Evolutionary conservation across 2,888 invertebrate species (phyloP), one percentile per base, ranked within the genome.

Genomic region (Aethes cnicana): DNA sequence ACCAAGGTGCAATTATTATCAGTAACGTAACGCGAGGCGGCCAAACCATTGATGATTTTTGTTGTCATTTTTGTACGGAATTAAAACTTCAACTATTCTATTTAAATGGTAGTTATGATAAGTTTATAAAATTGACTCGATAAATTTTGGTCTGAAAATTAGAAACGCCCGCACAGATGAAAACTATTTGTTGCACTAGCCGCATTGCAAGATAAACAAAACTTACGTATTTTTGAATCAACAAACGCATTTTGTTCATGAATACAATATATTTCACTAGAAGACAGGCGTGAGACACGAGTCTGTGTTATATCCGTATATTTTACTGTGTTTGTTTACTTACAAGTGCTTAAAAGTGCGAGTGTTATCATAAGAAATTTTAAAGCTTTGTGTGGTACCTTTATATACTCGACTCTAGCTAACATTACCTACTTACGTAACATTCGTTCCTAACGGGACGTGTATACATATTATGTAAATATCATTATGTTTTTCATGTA

Each of bases 401-500:
- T 83, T 77, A 79, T 71, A 82, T 84, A 83, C 69, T 84, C 84
- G 73, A 77, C 67, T 81, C 87, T 87, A 86, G 73, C 85, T 86
- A 84, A 81, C 70, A 81, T 81, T 84, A 84, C 74, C 85, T 87
- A 86, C 78, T 79, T 84, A 87, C 80, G 80, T 81, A 87, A 89
- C 89, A 86, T 85, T 89, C 83, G 89, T 88, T 85, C 89, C 88
- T 88, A 89, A 89, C 77, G 86, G 89, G 85, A 89, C 88, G 84
- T 88, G 89, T 89, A 89, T 85, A 89, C 87, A 88, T 89, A 84
- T 81, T 77, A 85, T 86, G 87, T 88, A 88, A 86, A 89, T 88
- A 87, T 83, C 71, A 79, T 82, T 78, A 83, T 84, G 77, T 74
- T 73, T 82, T 64, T 80, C 80, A 81, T 88, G 87, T 89, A 88